Conservation (phyloP, 2,113 vertebrate species). For the Recurvirostra avosetta region DNA sequence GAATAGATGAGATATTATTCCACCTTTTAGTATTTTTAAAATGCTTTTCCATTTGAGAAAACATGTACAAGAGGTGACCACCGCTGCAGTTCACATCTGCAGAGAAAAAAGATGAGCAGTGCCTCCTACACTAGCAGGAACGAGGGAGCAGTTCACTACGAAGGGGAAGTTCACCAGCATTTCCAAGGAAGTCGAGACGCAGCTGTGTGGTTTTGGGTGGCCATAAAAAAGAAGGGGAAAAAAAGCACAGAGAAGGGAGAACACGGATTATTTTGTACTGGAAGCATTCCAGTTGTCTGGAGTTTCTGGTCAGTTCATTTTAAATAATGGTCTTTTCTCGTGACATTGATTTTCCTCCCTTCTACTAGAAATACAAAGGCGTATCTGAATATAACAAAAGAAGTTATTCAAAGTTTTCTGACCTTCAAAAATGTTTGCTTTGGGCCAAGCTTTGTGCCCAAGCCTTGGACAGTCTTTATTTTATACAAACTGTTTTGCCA, state of each 20-base stretch:
- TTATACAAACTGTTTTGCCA: background rate
- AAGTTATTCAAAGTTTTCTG: background rate
- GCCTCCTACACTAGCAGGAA: background rate
- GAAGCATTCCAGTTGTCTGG: background rate
- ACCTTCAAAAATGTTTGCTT: background rate
- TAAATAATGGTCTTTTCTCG: background rate
- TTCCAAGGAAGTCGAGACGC: background rate
- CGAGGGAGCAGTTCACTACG: background rate
- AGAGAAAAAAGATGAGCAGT: background rate
- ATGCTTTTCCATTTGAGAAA: background rate
- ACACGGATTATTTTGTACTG: background rate
- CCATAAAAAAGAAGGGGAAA: background rate
- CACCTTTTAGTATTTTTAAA: background rate
- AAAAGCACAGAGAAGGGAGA: background rate
- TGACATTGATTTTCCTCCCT: background rate
- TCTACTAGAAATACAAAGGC: background rate
- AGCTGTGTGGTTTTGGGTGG: background rate
- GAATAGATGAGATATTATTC: background rate
- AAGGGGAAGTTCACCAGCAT: background rate
- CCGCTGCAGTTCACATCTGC: background rate
- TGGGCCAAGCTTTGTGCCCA: background rate
- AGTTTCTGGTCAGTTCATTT: background rate
- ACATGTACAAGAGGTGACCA: background rate
- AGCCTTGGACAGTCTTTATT: background rate
- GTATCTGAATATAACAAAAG: background rate